These are phyloP conservation scores for Galerucella nymphaeae DNA, from an alignment of 2,888 invertebrate species.

Conservation along the genomic window DNA sequence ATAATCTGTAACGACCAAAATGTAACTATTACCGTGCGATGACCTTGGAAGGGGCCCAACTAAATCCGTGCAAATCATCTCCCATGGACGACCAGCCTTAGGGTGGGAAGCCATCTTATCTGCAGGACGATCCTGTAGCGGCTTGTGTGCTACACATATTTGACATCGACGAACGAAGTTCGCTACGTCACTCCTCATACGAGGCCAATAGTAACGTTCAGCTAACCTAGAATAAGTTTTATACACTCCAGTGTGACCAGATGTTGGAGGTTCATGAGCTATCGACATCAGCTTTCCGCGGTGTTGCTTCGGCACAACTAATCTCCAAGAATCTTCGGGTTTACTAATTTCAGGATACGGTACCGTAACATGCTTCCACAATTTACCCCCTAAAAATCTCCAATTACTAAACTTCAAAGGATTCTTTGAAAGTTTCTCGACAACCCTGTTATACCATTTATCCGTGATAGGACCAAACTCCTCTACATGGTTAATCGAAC, in stretches of 20 bases:
- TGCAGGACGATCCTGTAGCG: not conserved
- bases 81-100: conserved; percentile 19
- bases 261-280: conserved; percentile 10
- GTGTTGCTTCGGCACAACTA: not conserved
- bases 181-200: not conserved
- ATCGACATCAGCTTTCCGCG: not conserved
- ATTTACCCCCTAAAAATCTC: not conserved
- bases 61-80: conserved; percentile 50
- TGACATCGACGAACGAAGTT: not conserved
- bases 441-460: conserved; percentile 12
- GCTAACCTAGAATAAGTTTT: not conserved
- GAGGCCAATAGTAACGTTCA: too few species aligned
- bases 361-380: conserved; percentile 12
- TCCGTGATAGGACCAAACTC: not conserved
- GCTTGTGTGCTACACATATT: not conserved
- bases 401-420: conserved; percentile 6
- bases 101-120: conserved; percentile 13
- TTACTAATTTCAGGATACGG: conserved; percentile 1
- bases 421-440: not conserved
- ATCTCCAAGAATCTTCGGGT: not conserved
- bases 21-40: conserved; percentile 20
- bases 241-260: too few species aligned
- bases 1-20: conserved; percentile 28
- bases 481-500: too few species aligned
- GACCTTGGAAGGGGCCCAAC: conserved; percentile 34